Base-by-base conservation (phyloP, 2,888 invertebrate species). In the Ischnura elegans region DNA sequence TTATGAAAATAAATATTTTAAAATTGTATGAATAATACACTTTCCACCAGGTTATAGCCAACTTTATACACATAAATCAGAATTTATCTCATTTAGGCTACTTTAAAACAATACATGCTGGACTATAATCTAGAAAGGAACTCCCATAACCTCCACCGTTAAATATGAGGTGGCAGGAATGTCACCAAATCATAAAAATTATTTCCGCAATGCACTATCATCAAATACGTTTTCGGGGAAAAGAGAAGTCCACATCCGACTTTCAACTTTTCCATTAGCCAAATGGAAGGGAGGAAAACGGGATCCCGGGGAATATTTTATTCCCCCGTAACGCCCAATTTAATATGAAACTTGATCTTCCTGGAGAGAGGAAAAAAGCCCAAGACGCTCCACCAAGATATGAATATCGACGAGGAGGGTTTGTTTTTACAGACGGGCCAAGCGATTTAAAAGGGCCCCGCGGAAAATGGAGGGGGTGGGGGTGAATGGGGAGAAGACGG, bases 291-390 rank as follows among this genome's bases (percentile, higher is more conserved):
- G 19, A 46, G 86, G 25, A 86, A 86, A 46, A 46, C 45, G n/a
- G 51, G 51, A 46, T 3, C 21, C 86, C 25, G n/a, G 36, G 36
- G 46, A 86, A 86, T 46, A 47, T 36, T 43, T 93, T 87, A 51
- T 94, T 93, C 66, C 93, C 66, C 93, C 42, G 55, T 51, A 90
- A 87, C 93, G 90, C 93, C 85, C 94, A 94, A 94, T 94, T 94
- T 94, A 94, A 94, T 94, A 94, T 93, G 94, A 94, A 94, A 94
- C 87, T 87, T 94, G 94, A 94, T 94, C 94, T 94, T 93, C 93
- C 93, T 94, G 93, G 93, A 94, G 94, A 94, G 36, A 66, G 29
- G 36, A 76, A 36, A 36, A 86, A 90, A 61, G 94, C 94, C 93
- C 93, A 51, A 93, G 46, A 25, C 46, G n/a, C 10, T 13, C 45